phyloP scores from a whole-genome alignment of 2,113 vertebrate genomes.

The Labeo rohita region DNA sequence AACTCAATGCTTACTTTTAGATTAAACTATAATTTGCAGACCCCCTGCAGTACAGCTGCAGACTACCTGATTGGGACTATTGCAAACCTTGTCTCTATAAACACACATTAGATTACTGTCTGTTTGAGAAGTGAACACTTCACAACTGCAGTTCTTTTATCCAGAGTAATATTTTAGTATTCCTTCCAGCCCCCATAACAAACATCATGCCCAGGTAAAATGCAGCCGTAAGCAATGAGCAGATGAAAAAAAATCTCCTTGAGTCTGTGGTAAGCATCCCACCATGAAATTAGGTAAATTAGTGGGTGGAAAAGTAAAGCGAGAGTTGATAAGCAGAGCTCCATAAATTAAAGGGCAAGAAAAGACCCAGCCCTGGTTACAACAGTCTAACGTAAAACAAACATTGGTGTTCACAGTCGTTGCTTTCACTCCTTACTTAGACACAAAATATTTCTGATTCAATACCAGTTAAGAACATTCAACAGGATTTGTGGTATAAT shows the following conservation, averaged over 20 bases:
- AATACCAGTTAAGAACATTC: neutral
- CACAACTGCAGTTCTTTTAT: slow-evolving; percentile 32
- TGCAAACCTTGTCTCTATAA: slow-evolving; percentile 18
- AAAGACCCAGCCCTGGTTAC: slow-evolving; percentile 37
- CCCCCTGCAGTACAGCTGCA: neutral
- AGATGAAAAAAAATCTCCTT: slow-evolving; percentile 37
- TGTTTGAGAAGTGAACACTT: slow-evolving; percentile 35
- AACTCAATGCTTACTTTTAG: neutral
- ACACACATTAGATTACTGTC: neutral
- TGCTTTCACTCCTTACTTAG: slow-evolving; percentile 7
- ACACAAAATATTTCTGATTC: neutral
- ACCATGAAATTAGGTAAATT: slow-evolving; percentile 68
- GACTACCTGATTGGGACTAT: slow-evolving; percentile 12
- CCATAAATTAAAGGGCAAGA: slow-evolving; percentile 47
- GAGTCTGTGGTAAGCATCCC: slow-evolving; percentile 62
- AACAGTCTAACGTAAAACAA: neutral
- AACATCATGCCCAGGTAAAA: slow-evolving; percentile 25
- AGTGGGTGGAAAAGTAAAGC: slow-evolving; percentile 72
- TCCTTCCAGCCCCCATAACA: slow-evolving; percentile 6
- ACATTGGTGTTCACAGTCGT: neutral
- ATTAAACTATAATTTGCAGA: neutral
- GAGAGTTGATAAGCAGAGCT: slow-evolving; percentile 66
- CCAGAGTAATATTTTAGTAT: slow-evolving; percentile 28
- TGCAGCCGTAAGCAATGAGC: slow-evolving; percentile 28
- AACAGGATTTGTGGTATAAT: neutral